A percentile compares a stretch with the other conserved stretches of the same genome.
phyloP scores from a whole-genome alignment of 2,113 vertebrate genomes.

The Myocastor coypus region DNA sequence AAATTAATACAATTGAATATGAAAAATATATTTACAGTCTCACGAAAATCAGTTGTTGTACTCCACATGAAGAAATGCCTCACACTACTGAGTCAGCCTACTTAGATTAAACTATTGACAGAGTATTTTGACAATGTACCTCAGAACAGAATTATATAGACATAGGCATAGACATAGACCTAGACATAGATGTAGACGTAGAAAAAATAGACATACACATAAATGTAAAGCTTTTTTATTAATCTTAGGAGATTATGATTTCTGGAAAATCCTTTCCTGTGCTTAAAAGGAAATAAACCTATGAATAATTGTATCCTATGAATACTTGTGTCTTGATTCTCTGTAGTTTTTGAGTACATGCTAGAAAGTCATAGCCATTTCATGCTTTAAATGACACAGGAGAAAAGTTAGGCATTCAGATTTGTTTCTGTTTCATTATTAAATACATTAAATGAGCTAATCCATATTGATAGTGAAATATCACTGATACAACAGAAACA shows the following conservation, averaged over 20 bases:
- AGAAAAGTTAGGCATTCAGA: background rate
- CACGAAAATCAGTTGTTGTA: background rate
- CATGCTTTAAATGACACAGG: background rate
- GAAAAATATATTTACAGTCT: background rate
- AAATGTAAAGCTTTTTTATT: background rate
- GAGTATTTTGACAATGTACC: background rate
- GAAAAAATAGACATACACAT: background rate
- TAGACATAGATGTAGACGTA: background rate
- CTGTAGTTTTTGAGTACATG: background rate
- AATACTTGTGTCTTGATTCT: background rate
- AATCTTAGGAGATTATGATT: background rate
- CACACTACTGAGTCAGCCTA: background rate
- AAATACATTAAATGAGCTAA: background rate
- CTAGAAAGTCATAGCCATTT: background rate
- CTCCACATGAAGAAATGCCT: background rate
- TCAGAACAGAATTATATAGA: background rate
- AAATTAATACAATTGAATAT: constrained; percentile 8
- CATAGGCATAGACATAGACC: background rate
- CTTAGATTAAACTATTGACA: background rate
- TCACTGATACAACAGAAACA: background rate
- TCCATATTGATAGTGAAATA: background rate
- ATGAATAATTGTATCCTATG: background rate
- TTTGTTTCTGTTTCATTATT: background rate
- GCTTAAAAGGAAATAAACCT: background rate
- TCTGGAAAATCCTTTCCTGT: background rate